Conservation (phyloP, 2,888 invertebrate species). For the Dolomedes plantarius region DNA sequence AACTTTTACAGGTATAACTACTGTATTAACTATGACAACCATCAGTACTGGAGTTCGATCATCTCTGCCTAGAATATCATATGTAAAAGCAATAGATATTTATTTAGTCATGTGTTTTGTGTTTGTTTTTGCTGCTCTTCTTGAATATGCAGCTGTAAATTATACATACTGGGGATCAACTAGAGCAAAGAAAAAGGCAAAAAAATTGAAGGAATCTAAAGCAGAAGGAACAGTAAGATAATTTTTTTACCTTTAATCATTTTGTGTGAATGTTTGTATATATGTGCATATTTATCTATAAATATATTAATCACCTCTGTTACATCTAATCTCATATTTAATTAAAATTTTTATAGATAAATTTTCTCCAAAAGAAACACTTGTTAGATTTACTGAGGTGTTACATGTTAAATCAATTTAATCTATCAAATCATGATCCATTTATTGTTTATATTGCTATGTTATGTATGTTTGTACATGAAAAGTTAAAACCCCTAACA, state of each 20-base stretch:
- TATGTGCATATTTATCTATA: not conserved
- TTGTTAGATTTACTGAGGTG: too few species aligned
- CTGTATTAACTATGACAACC: conserved; percentile 98
- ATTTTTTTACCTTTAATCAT: too few species aligned
- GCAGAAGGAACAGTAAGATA: conserved; percentile 32
- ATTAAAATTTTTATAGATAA: too few species aligned
- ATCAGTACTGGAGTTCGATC: conserved; percentile 98
- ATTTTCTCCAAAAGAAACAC: too few species aligned
- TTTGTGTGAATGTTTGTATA: not conserved
- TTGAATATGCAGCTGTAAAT: conserved; percentile 98
- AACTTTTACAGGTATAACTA: conserved; percentile 89
- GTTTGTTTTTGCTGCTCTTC: conserved; percentile 96
- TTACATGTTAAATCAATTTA: too few species aligned
- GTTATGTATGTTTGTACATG: too few species aligned
- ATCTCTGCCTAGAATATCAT: conserved; percentile 96
- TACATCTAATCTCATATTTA: too few species aligned
- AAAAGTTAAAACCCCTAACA: too few species aligned
- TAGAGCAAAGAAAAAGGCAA: conserved; percentile 94
- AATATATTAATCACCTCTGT: too few species aligned
- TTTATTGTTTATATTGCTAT: too few species aligned
- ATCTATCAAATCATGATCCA: too few species aligned
- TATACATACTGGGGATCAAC: conserved; percentile 98
- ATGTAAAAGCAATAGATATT: conserved; percentile 99
- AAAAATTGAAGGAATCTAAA: conserved; percentile 77
- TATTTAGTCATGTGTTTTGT: conserved; percentile 99